Base-by-base conservation (phyloP, 2,888 invertebrate genomes). In the Ditylenchus weischeri region DNA sequence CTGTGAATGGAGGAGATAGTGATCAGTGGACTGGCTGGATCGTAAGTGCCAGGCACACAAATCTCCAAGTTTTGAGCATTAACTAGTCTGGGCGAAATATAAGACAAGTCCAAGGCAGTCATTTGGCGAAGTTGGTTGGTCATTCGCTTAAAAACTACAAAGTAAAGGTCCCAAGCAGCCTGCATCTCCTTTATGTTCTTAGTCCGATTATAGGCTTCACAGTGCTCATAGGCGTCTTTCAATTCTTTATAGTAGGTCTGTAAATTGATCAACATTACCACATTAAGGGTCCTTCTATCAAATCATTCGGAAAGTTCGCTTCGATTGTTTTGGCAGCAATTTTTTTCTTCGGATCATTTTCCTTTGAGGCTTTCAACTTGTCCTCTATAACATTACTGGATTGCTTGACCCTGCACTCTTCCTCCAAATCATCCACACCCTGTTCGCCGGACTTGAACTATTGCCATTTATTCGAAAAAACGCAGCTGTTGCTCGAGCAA, bases 1-100 rank as follows among this genome's bases (percentile, higher is more conserved):
- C 83, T 57, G 48, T 72, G 72, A 38, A 82, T 68, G n/a, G 72
- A 72, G n/a, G 71, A 69, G 58, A 83, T 83, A 4, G 73, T 91
- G 50, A 93, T 87, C 13, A 78, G 60, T 19, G 90, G 89, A 83
- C 91, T 90, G 63, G 91, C 91, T 0, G 98, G 96, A 81, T 90
- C 90, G 83, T 99, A 99, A 47, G 93, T 93, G 48, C 98, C 98
- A 0, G 98, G 98, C 18, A 99, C 95, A 0, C 95, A 94, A 58
- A 99, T 86, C 85, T 98, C 92, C 75, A 98, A 86, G 85, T 96
- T 92, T 72, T 91, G 72, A 7, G 76, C 74, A 29, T 74, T 72
- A 59, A 74, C 70, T 13, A 80, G 60, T 75, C 92, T 91, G 18
- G 94, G 94, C 68, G 93, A 93, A 11, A 98, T 95, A 84, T 95